Evolutionary conservation across 1,140 invertebrate genomes (phyloP).

Genomic region (Drosophila arizonae): DNA sequence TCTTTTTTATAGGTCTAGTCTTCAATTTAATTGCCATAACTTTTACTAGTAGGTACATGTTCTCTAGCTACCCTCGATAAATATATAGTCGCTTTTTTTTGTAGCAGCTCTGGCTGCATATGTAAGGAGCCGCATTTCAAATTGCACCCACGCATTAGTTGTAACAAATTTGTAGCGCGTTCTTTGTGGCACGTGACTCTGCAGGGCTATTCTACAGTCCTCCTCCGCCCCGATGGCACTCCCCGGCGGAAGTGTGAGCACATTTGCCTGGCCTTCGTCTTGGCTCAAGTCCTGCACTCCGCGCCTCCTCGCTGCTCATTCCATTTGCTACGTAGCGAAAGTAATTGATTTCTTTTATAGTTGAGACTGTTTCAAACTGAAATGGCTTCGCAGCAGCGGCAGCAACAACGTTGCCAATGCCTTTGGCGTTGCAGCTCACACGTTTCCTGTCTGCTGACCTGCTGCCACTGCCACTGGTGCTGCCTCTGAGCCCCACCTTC

Average conservation of each 20-base stretch:
- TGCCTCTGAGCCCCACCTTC: constrained; percentile 9
- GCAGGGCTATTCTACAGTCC: constrained; percentile 9
- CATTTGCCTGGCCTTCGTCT: constrained; percentile 40
- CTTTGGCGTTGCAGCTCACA: constrained; percentile 35
- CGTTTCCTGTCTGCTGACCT: constrained; percentile 54
- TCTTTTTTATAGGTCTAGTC: too few species aligned
- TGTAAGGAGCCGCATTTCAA: constrained; percentile 65
- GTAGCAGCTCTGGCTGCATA: constrained; percentile 35
- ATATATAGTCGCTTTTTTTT: constrained; percentile 8
- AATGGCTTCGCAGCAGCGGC: constrained; percentile 65
- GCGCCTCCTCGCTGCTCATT: not conserved
- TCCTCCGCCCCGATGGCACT: not conserved
- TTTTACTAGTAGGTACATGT: too few species aligned
- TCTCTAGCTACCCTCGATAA: constrained; percentile 5
- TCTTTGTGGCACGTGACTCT: constrained; percentile 71
- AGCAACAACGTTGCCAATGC: constrained; percentile 63
- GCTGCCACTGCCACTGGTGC: constrained; percentile 8
- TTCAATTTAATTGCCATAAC: too few species aligned
- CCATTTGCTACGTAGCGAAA: constrained; percentile 55
- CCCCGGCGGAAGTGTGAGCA: constrained; percentile 71
- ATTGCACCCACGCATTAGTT: constrained; percentile 80
- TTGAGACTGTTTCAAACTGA: constrained; percentile 78
- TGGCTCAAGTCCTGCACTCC: constrained; percentile 4
- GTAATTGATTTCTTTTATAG: constrained; percentile 81
- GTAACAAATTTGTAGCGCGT: constrained; percentile 80